Percentiles rank a stretch among this genome's conserved stretches.
These are phyloP conservation scores for Zaprionus vittiger DNA, from an alignment of 1,140 invertebrate genomes.

Conservation along the genomic window DNA sequence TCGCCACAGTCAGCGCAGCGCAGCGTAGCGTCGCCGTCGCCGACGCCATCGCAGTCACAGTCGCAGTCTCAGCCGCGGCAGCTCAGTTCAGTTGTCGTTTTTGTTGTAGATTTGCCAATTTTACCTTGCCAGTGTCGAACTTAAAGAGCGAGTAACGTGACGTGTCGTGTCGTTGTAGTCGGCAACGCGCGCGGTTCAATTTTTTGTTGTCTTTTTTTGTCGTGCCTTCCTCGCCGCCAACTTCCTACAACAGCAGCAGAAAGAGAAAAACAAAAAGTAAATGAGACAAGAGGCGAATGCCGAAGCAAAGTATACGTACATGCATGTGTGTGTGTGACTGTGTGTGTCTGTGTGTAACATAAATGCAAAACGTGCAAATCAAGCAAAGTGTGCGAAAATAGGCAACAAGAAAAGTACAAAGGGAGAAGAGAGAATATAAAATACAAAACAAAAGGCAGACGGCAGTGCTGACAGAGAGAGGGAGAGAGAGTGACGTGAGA, in stretches of 20 bases:
- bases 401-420: constrained; percentile 19
- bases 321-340: neutral
- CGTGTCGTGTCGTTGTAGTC: constrained; percentile 74
- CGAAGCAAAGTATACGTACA: constrained; percentile 21
- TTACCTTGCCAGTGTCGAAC: constrained; percentile 77
- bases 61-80: constrained; percentile 15
- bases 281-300: constrained; percentile 32
- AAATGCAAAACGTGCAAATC: constrained; percentile 49
- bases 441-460: constrained; percentile 54
- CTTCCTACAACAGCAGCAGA: constrained; percentile 58
- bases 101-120: constrained; percentile 74
- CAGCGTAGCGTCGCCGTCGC: constrained; percentile 15
- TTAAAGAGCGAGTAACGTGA: constrained; percentile 82
- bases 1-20: constrained; percentile 4
- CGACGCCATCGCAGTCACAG: constrained; percentile 2
- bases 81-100: constrained; percentile 33
- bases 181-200: constrained; percentile 60
- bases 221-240: constrained; percentile 32
- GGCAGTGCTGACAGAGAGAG: constrained; percentile 26
- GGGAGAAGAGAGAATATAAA: constrained; percentile 12
- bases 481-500: constrained; percentile 9
- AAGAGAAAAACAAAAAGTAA: constrained; percentile 16
- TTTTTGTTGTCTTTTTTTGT: constrained; percentile 42
- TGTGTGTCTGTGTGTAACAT: constrained; percentile 41
- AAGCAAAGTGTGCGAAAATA: constrained; percentile 41